Evolutionary conservation across 2,888 invertebrate genomes (phyloP), one percentile per base, ranked within the genome.

Genomic region (Sussaba pulchella): DNA sequence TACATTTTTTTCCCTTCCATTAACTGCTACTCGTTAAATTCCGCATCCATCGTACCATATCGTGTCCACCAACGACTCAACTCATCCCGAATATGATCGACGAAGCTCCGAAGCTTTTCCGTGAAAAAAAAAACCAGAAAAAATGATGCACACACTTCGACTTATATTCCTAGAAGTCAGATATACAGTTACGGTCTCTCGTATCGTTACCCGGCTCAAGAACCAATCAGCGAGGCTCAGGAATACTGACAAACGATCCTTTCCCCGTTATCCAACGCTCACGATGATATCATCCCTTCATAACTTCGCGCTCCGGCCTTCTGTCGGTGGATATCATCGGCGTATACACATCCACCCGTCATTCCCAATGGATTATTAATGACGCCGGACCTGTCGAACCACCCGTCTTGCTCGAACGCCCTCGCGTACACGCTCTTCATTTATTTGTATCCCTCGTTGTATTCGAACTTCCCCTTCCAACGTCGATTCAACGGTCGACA

Each of bases 311-410:
- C 54, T 52, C n/a, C n/a, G 64, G 50, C 41, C 36, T 75, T 50
- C 71, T 36, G 36, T 45, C 41, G n/a, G 50, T 71, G 19, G 21
- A 61, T 66, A 64, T n/a, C 17, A 61, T 41, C 63, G 45, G 76
- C 83, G 41, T 80, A 70, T 82, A 79, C n/a, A n/a, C 54, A 84
- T 84, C 85, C 78, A 83, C 82, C 80, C 81, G 81, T 82, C 80
- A 84, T 85, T 76, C 78, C 77, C 84, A 83, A 88, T 88, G 78
- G 81, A 85, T 89, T 88, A 89, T 89, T 89, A 89, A 89, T 87
- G 88, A 87, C 78, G 39, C 76, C 47, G 81, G 67, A 81, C 70
- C 69, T 74, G 83, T 79, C 81, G 64, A 50, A 69, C 64, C 43
- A 19, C 64, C 63, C 43, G 17, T 70, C 75, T 72, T 73, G 47